Conservation (phyloP, 2,113 vertebrate genomes). For the Pelodiscus sinensis region DNA sequence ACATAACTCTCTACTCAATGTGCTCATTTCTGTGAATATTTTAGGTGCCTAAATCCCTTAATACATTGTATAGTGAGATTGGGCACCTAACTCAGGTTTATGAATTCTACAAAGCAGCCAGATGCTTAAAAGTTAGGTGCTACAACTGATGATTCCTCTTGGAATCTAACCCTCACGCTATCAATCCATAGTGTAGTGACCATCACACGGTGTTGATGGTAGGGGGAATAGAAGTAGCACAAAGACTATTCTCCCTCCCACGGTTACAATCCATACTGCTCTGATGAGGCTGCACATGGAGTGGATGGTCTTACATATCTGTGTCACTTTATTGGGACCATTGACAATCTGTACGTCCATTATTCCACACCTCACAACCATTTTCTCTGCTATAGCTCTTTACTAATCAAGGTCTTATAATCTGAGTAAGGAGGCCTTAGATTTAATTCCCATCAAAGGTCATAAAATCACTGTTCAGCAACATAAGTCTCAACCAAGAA, state of each 20-base stretch:
- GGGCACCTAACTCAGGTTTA: background rate
- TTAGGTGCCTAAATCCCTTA: background rate
- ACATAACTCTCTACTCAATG: background rate
- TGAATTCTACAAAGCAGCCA: background rate
- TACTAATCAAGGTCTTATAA: background rate
- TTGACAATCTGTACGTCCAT: background rate
- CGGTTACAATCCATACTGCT: rapidly evolving
- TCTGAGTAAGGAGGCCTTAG: background rate
- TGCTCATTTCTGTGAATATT: background rate
- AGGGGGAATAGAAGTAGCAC: background rate
- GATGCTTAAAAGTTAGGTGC: background rate
- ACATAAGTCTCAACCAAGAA: rapidly evolving
- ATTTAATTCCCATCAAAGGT: background rate
- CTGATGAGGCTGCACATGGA: background rate
- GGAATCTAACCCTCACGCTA: background rate
- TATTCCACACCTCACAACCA: background rate
- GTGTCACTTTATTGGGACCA: background rate
- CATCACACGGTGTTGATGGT: background rate
- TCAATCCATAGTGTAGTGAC: background rate
- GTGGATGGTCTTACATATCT: background rate
- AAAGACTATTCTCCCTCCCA: background rate
- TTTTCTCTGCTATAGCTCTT: background rate
- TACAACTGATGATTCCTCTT: background rate
- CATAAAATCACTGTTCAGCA: background rate
- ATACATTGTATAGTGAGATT: background rate